Evolutionary conservation across 1,140 invertebrate genomes (phyloP), one percentile per base, ranked within the genome.

Genomic region (Grapholita molesta): DNA sequence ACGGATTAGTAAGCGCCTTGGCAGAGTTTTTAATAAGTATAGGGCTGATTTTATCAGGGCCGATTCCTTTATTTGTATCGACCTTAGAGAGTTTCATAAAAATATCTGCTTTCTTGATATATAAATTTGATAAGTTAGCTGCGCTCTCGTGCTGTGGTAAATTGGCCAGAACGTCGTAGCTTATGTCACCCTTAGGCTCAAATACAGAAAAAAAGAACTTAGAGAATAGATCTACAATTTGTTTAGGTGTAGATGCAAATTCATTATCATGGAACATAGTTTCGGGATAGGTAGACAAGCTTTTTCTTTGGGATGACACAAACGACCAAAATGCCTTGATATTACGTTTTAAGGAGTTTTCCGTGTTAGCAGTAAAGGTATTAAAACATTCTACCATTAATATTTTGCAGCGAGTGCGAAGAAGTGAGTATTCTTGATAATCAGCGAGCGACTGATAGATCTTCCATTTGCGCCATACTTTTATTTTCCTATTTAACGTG

Each of bases 291-390:
- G 3, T 15, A 12, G 35, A 42, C 9, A 11, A 4, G n/a, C 11
- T 42, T 12, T 15, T 42, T 12, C n/a, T 42, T 3, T 12, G 35
- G 11, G 35, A 4, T 2, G 35, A 4, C n/a, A 15, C n/a, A 15
- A 4, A 42, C 11, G 35, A 42, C 66, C 66, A 67, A 33, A 67
- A 67, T n/a, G 15, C n/a, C 25, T 67, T 67, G 5, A 67, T 35
- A 55, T 55, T 33, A 8, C 12, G n/a, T 24, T 11, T 24, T n/a
- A 67, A 5, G 7, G n/a, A 18, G 1, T 18, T 8, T 33, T 67
- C 66, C 3, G 30, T 55, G 5, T 53, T 33, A 15, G 7, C 12
- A 4, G 25, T 48, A 38, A 55, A 55, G 8, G 0, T 7, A 15
- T 35, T 55, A 35, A 55, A 55, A 25, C 24, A n/a, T 18, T 7